These are phyloP conservation scores for Fregetta grallaria DNA, from an alignment of 2,113 vertebrate species.

Conservation along the genomic window DNA sequence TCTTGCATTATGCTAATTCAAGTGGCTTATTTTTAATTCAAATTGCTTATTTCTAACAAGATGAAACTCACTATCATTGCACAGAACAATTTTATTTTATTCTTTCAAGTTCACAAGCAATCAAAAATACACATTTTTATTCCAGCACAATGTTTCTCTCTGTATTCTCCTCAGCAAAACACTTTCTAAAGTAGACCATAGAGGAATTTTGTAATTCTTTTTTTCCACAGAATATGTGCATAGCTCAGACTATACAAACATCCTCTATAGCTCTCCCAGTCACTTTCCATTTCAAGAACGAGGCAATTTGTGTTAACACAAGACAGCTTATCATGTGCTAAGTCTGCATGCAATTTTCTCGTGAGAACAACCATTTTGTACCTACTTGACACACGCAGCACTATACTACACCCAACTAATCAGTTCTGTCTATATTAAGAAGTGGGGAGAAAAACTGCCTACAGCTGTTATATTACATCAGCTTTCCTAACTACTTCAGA, in stretches of 20 bases:
- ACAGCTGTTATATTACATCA: conserved; percentile 59
- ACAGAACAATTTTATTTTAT: background rate
- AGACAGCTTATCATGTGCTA: conserved; percentile 69
- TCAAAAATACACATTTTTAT: background rate
- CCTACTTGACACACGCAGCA: conserved; percentile 58
- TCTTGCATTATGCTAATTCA: conserved; percentile 10
- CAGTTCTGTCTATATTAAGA: conserved; percentile 63
- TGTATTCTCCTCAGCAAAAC: background rate
- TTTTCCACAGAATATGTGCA: conserved; percentile 36
- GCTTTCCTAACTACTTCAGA: conserved; percentile 59
- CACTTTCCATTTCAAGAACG: conserved; percentile 65
- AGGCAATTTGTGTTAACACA: conserved; percentile 62
- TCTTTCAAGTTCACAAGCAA: background rate
- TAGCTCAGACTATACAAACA: conserved; percentile 55
- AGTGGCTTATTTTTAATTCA: conserved; percentile 25
- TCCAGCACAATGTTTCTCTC: background rate
- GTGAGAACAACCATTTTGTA: conserved; percentile 66
- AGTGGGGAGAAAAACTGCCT: conserved; percentile 42
- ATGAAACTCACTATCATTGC: background rate
- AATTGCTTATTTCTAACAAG: background rate
- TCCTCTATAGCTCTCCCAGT: conserved; percentile 59
- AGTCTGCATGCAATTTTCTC: conserved; percentile 64
- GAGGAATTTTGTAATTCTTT: conserved; percentile 34
- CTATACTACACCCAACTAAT: conserved; percentile 45
- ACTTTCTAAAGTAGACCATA: background rate